Evolutionary conservation across 2,113 vertebrate species (phyloP).

Genomic region (Otocyon megalotis): DNA sequence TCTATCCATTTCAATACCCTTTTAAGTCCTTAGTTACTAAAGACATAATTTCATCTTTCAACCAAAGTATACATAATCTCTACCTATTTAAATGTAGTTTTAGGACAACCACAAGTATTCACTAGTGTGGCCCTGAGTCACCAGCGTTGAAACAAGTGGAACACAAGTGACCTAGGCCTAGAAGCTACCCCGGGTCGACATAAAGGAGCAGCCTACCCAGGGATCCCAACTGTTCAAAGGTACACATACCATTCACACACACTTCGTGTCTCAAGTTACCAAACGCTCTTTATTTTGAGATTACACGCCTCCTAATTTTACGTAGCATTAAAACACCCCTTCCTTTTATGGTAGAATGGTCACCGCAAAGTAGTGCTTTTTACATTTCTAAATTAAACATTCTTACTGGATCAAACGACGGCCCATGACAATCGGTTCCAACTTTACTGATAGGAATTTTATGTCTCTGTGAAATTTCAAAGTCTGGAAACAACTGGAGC

Average conservation of each 20-base stretch:
- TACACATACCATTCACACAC: background rate
- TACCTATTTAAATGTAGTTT: slow-evolving; percentile 7
- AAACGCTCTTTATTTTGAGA: background rate
- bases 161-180: background rate
- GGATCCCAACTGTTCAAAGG: background rate
- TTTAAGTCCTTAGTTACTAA: background rate
- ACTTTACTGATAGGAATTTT: background rate
- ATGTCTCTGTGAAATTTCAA: background rate
- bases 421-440: background rate
- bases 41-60: background rate
- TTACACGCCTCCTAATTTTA: background rate
- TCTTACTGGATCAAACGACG: background rate
- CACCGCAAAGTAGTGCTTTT: background rate
- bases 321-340: background rate
- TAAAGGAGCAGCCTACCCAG: background rate
- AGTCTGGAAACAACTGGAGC: background rate
- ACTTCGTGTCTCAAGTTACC: background rate
- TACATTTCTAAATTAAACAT: background rate
- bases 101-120: background rate
- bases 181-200: background rate
- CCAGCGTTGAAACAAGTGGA: background rate
- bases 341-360: background rate
- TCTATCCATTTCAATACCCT: background rate
- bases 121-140: background rate
- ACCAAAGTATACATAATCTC: background rate